Percentiles rank a stretch among this genome's conserved stretches.
phyloP scores from a whole-genome alignment of 2,888 invertebrate genomes.

The Acrocera orbiculus region DNA sequence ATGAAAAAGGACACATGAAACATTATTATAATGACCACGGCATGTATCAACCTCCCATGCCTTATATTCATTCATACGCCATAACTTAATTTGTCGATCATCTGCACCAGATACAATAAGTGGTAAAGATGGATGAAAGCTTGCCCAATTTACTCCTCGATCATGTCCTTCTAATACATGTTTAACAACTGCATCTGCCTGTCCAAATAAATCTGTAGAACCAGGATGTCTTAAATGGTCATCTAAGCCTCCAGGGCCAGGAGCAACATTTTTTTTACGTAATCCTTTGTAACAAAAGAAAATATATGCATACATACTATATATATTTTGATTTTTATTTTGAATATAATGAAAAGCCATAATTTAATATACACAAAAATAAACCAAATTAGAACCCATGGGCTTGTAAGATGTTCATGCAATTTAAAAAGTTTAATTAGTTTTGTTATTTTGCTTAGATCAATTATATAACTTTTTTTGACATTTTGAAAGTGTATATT shows the following conservation, averaged over 20 bases:
- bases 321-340: too few relatives aligned
- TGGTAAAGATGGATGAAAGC: slow-evolving; percentile 88
- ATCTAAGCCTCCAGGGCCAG: slow-evolving; percentile 79
- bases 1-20: slow-evolving; percentile 93
- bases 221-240: slow-evolving; percentile 72
- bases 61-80: slow-evolving; percentile 97
- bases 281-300: slow-evolving; percentile 37
- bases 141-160: slow-evolving; percentile 97
- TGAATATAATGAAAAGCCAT: too few relatives aligned
- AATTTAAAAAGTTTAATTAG: too few relatives aligned
- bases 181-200: slow-evolving; percentile 81
- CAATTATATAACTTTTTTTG: too few relatives aligned
- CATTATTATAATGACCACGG: slow-evolving; percentile 99
- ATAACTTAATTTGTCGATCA: slow-evolving; percentile 91
- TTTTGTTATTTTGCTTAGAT: too few relatives aligned
- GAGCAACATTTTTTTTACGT: slow-evolving; percentile 93
- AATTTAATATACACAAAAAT: too few relatives aligned
- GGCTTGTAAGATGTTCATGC: slow-evolving; percentile 1
- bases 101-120: slow-evolving; percentile 97
- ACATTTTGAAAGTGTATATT: too few relatives aligned
- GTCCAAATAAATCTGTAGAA: slow-evolving; percentile 87
- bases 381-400: slow-evolving; percentile 15
- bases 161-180: slow-evolving; percentile 88
- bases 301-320: not conserved
- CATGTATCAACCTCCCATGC: slow-evolving; percentile 99